Percentiles rank a stretch among this genome's conserved stretches.
Evolutionary conservation across 2,888 invertebrate genomes (phyloP).

Genomic region (Xylota segnis): DNA sequence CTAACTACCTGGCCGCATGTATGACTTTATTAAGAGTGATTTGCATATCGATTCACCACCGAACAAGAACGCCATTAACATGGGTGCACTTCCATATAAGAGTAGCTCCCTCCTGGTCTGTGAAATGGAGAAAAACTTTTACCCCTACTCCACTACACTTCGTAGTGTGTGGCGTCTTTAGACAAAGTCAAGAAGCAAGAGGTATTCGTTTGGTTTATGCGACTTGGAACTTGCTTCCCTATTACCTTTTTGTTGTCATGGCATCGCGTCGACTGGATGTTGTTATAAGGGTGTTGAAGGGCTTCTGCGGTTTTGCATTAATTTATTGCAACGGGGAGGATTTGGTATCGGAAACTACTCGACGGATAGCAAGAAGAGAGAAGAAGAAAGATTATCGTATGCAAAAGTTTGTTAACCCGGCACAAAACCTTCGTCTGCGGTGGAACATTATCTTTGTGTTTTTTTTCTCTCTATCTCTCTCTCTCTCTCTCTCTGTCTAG

Average conservation of each 20-base stretch:
- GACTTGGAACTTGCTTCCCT: slow-evolving; percentile 45
- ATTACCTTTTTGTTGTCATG: slow-evolving; percentile 37
- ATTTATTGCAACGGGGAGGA: slow-evolving; percentile 65
- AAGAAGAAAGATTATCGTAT: slow-evolving; percentile 51
- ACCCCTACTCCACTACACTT: background rate
- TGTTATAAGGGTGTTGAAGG: slow-evolving; percentile 65
- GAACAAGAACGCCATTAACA: slow-evolving; percentile 49
- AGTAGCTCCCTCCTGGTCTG: background rate
- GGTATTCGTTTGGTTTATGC: slow-evolving; percentile 41
- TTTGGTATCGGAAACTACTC: slow-evolving; percentile 61
- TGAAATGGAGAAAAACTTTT: slow-evolving; percentile 25
- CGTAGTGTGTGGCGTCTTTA: background rate
- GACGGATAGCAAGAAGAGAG: background rate
- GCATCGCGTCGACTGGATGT: background rate
- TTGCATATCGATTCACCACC: slow-evolving; percentile 66
- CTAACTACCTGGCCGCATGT: slow-evolving; percentile 8
- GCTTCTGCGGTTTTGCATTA: slow-evolving; percentile 75
- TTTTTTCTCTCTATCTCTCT: slow-evolving; percentile 5
- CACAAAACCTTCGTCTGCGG: slow-evolving; percentile 34
- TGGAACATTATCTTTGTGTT: slow-evolving; percentile 13
- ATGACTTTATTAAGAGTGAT: slow-evolving; percentile 74
- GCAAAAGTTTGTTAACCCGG: slow-evolving; percentile 70
- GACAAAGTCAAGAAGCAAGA: slow-evolving; percentile 24
- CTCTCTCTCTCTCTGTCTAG: background rate
- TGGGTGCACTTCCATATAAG: slow-evolving; percentile 48